A percentile compares a stretch with the other conserved stretches of the same genome.
phyloP scores from a whole-genome alignment of 2,113 vertebrate genomes.

The Brevimyrus niger region DNA sequence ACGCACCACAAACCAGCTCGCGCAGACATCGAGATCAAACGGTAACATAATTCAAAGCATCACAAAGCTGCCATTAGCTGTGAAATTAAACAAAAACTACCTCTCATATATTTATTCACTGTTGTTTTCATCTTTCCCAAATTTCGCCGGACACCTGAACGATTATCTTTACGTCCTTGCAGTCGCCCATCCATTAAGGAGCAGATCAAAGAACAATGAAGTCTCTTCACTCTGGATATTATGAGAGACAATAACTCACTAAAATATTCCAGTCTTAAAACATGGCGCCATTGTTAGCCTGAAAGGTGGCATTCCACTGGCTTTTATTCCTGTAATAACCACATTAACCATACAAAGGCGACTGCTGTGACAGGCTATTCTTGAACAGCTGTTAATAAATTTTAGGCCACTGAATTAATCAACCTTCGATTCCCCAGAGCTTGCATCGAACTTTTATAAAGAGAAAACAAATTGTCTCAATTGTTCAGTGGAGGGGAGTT shows the following conservation, averaged over 20 bases:
- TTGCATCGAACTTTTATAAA: conserved; percentile 40
- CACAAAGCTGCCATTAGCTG: neutral
- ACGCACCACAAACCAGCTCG: neutral
- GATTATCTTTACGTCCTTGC: neutral
- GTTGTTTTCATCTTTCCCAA: neutral
- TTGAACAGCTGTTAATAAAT: conserved; percentile 37
- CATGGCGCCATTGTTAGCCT: neutral
- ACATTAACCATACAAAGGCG: conserved; percentile 23
- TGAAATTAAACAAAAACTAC: neutral
- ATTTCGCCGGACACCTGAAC: neutral
- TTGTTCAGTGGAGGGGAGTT: conserved; percentile 29
- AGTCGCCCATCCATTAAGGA: neutral
- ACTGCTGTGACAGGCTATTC: conserved; percentile 18
- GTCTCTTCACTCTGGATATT: neutral
- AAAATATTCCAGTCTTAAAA: conserved; percentile 10
- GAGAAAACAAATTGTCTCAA: conserved; percentile 43
- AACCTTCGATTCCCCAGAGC: conserved; percentile 36
- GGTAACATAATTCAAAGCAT: neutral
- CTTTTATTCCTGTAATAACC: conserved; percentile 23
- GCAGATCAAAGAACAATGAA: neutral
- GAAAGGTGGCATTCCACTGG: neutral
- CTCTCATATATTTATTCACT: neutral
- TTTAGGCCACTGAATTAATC: conserved; percentile 39
- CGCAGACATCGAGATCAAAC: neutral
- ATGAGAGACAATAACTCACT: neutral